These are phyloP conservation scores for Andrena dorsata DNA, from an alignment of 2,888 invertebrate species.

Conservation along the genomic window DNA sequence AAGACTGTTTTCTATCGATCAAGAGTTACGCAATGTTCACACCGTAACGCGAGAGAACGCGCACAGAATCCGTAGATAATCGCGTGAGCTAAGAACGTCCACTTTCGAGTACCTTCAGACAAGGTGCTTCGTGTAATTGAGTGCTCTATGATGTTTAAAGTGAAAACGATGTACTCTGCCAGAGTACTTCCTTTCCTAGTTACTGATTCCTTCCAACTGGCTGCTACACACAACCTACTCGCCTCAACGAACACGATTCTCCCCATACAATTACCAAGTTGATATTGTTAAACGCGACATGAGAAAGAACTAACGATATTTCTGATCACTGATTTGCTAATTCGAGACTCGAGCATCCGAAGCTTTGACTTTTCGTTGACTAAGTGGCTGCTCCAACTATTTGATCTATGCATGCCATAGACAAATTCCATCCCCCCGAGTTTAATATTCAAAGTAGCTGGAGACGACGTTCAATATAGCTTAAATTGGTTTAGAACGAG, in stretches of 20 bases:
- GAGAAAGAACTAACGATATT: too few relatives aligned
- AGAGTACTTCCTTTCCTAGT: too few relatives aligned
- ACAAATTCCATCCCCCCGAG: neutral
- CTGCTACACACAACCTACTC: neutral
- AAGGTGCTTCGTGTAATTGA: neutral
- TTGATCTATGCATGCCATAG: neutral
- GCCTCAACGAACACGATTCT: neutral
- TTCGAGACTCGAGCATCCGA: neutral
- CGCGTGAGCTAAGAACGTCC: constrained; percentile 13
- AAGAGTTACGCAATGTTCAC: neutral
- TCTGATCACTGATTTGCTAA: too few relatives aligned
- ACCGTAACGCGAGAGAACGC: neutral
- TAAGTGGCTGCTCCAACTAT: neutral
- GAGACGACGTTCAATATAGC: neutral
- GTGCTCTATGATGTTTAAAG: too few relatives aligned
- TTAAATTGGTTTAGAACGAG: constrained; percentile 11
- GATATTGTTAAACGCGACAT: neutral
- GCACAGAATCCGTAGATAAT: neutral
- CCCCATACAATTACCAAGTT: neutral
- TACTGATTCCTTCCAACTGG: neutral
- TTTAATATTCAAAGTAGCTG: neutral
- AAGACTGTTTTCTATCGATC: neutral
- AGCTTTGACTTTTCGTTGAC: neutral
- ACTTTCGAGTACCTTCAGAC: neutral
- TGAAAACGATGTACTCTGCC: too few relatives aligned